Evolutionary conservation across 2,797 vertebrate species (phyloP), one percentile per base, ranked within the genome.

Genomic region (Craterocephalus amniculus): DNA sequence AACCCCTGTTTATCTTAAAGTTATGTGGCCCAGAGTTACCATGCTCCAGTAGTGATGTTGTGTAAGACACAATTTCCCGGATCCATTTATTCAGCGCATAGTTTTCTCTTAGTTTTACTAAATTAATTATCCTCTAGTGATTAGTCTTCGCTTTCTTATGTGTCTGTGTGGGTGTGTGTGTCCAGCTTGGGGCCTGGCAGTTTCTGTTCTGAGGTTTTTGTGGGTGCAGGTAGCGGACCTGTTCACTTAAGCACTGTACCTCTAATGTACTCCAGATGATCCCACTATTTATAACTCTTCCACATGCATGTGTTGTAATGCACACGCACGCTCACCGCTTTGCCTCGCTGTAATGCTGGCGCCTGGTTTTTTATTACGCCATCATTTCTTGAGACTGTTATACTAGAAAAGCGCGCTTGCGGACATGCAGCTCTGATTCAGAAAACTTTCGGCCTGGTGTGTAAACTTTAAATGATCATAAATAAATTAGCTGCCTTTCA

Each of bases 181-280:
- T 75, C 38, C 55, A 67, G 54, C 36, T 70, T 65, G 54, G 24
- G 78, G 63, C 65, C 83, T 81, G 80, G 83, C 83, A 75, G 79
- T 43, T 54, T 77, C 72, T 86, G 67, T 54, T 76, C 80, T 91
- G 89, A 90, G 92, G 91, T 93, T 87, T 90, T 78, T 91, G 88
- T 87, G 88, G 85, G 88, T 89, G 86, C 88, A 93, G 91, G 91
- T 93, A 91, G 83, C 87, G 89, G 92, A 93, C 93, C 88, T 91
- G 85, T 93, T 93, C 92, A 94, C 90, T 92, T 93, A 90, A 78
- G 86, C 60, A 85, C 86, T 93, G 83, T 88, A 90, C 81, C 84
- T 88, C 76, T 93, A 92, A 94, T 91, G 80, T 70, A 73, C 70
- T 91, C 91, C 93, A 93, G 92, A 92, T 93, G 93, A 93, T 81